These are phyloP conservation scores for Melanotaenia pygmaea DNA, from an alignment of 2,797 vertebrate species.

Conservation along the genomic window DNA sequence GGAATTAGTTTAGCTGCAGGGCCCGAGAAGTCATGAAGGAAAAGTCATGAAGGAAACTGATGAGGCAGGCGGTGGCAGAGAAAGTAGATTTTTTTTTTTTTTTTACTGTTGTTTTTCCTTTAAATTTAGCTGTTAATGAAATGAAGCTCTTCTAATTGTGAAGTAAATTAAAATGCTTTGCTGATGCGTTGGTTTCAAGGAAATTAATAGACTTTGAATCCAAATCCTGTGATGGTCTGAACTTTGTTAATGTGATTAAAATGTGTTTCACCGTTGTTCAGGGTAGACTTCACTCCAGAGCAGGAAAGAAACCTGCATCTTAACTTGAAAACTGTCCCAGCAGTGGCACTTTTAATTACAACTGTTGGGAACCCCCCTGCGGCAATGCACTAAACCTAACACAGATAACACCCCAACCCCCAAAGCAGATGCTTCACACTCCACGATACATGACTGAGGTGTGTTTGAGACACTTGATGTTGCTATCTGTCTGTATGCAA, in stretches of 20 bases:
- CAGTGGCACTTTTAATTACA: constrained; percentile 74
- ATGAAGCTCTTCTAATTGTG: constrained; percentile 81
- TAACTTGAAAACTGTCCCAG: constrained; percentile 62
- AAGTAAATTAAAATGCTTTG: constrained; percentile 84
- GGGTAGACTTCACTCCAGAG: constrained; percentile 48
- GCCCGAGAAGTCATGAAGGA: constrained; percentile 69
- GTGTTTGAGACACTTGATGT: constrained; percentile 59
- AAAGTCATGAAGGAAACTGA: constrained; percentile 71
- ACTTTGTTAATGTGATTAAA: constrained; percentile 80
- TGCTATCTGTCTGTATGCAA: constrained; percentile 47
- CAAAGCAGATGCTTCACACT: constrained; percentile 15
- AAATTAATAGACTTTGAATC: constrained; percentile 78
- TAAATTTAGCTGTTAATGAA: constrained; percentile 80
- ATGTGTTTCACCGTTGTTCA: constrained; percentile 64
- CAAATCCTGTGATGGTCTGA: constrained; percentile 70
- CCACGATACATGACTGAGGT: constrained; percentile 50
- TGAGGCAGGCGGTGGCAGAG: constrained; percentile 53
- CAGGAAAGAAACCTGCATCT: constrained; percentile 40
- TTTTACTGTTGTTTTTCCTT: constrained; percentile 76
- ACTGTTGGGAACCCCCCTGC: constrained; percentile 40
- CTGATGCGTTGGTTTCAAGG: constrained; percentile 73
- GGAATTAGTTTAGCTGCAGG: constrained; percentile 74
- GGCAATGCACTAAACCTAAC: constrained; percentile 41
- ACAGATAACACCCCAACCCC: constrained; percentile 30
- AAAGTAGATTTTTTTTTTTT: constrained; percentile 74